Percentiles rank a stretch among this genome's conserved stretches.
Conservation (phyloP, 2,113 vertebrate genomes). For the Larimichthys crocea region DNA sequence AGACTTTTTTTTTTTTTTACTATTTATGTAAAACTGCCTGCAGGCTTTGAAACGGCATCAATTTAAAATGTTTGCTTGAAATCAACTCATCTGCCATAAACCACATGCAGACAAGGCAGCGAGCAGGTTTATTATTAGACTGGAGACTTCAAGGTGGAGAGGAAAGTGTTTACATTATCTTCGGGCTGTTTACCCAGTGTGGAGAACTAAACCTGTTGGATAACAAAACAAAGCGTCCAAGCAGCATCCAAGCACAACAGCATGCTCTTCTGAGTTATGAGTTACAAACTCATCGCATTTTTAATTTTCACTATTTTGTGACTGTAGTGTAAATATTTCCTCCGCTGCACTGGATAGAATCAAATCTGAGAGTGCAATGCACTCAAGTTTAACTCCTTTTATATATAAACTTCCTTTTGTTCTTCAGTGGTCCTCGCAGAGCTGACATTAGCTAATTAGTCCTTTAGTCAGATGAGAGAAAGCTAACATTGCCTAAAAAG, state of each 20-base stretch:
- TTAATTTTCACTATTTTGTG: not conserved
- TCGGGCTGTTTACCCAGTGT: not conserved
- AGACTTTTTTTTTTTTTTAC: not conserved
- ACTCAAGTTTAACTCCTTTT: constrained; percentile 31
- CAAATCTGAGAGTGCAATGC: constrained; percentile 8
- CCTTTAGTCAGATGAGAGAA: constrained; percentile 54
- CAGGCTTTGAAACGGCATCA: constrained; percentile 12
- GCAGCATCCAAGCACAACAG: not conserved
- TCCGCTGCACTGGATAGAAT: not conserved
- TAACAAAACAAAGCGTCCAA: constrained; percentile 6
- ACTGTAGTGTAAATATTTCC: not conserved
- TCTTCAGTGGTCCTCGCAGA: constrained; percentile 37
- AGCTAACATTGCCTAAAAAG: constrained; percentile 84
- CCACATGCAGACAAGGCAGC: constrained; percentile 4
- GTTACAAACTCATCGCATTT: constrained; percentile 1
- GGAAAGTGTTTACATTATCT: constrained; percentile 40
- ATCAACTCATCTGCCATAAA: constrained; percentile 28
- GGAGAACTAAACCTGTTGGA: constrained; percentile 12
- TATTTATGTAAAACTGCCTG: constrained; percentile 24
- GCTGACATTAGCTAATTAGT: constrained; percentile 68
- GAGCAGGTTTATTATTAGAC: constrained; percentile 49
- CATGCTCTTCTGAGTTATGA: not conserved
- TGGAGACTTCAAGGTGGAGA: not conserved
- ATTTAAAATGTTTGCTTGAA: constrained; percentile 24
- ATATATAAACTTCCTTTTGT: constrained; percentile 30